phyloP scores from a whole-genome alignment of 1,140 invertebrate species.

The Diabrotica virgifera region DNA sequence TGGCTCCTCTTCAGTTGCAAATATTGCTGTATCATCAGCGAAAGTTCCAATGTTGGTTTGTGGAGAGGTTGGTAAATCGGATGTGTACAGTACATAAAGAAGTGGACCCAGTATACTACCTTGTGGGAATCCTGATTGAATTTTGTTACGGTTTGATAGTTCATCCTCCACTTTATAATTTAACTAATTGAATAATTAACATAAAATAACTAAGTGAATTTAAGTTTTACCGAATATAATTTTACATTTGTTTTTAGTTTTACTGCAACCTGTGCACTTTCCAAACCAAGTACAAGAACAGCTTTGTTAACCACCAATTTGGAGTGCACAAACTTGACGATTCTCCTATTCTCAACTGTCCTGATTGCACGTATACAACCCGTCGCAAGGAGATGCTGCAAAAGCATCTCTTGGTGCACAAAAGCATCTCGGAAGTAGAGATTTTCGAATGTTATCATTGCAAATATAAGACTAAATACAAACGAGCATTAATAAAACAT shows the following conservation, averaged over 20 bases:
- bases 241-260: neutral
- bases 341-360: neutral
- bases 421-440: neutral
- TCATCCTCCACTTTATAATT: too few relatives aligned
- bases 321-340: conserved; percentile 4
- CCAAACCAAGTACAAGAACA: conserved; percentile 4
- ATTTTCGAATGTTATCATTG: conserved; percentile 9
- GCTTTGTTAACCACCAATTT: neutral
- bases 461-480: neutral
- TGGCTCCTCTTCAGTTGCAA: too few relatives aligned
- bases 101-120: too few relatives aligned
- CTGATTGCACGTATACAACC: neutral
- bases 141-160: too few relatives aligned
- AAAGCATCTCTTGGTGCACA: neutral
- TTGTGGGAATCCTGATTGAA: too few relatives aligned
- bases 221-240: too few relatives aligned
- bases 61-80: too few relatives aligned
- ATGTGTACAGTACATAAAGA: too few relatives aligned
- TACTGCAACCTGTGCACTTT: neutral
- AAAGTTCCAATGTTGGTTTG: too few relatives aligned
- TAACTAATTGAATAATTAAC: too few relatives aligned
- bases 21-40: too few relatives aligned
- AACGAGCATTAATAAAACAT: conserved; percentile 1
- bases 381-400: neutral
- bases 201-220: too few relatives aligned